Evolutionary conservation across 2,888 invertebrate genomes (phyloP), one percentile per base, ranked within the genome.

Genomic region (Neoitamus cyanurus): DNA sequence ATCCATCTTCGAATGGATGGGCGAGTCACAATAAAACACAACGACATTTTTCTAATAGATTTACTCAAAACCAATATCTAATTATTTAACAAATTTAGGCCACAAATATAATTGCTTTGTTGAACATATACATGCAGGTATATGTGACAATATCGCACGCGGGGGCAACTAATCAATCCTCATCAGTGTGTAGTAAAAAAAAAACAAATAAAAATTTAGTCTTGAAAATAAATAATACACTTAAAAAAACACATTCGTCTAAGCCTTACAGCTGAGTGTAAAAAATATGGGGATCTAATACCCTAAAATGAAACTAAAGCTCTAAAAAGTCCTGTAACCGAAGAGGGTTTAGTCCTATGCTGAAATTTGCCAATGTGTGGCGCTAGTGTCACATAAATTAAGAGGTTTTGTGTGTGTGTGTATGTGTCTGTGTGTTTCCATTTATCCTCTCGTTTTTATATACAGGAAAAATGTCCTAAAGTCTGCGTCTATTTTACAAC

Each of bases 401-500:
- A 84, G 83, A 36, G 11, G 70, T 9, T 70, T 70, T 70, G 15
- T 30, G 13, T 30, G 25, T 69, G 42, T 46, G 11, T 48, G 69
- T 82, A n/a, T 37, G 28, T 68, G 5, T 13, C n/a, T 42, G 5
- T 82, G n/a, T 36, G 20, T 20, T 9, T 20, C 58, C 15, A 58
- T 1, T 15, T 48, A 58, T 58, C 58, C 11, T 25, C 58, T 58
- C 9, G 58, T 9, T 58, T 25, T 37, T 82, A 82, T 82, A 7
- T 82, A 82, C 82, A 82, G 25, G 31, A 69, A 82, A 48, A 58
- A 82, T 82, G 69, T 37, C n/a, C 82, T 82, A 82, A 37, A 83
- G 83, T 83, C 83, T 93, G 94, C 90, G 94, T 94, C 90, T 93
- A 94, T 90, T 94, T 94, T 89, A 94, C 95, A 88, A 95, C 94